A percentile compares a stretch with the other conserved stretches of the same genome.
These are phyloP conservation scores for Laticauda colubrina DNA, from an alignment of 2,113 vertebrate genomes.

Conservation along the genomic window DNA sequence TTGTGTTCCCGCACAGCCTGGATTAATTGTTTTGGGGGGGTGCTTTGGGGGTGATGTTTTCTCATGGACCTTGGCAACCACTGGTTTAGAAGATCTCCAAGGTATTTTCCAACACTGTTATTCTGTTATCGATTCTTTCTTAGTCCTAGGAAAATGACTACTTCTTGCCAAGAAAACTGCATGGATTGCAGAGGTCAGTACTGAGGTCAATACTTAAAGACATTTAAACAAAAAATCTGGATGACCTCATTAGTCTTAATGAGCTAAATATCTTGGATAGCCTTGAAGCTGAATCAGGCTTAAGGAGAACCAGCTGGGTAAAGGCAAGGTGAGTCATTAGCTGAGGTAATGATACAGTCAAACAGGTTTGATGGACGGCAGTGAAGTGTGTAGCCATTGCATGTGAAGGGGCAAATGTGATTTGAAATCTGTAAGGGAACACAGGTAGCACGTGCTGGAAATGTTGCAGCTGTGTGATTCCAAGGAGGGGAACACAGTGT, in stretches of 20 bases:
- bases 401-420: neutral
- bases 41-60: too few relatives aligned
- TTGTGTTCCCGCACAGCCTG: too few relatives aligned
- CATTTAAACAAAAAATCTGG: neutral
- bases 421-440: neutral
- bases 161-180: neutral
- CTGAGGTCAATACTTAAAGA: neutral
- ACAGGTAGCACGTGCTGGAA: neutral
- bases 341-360: neutral
- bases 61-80: too few relatives aligned
- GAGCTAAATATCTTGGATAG: neutral
- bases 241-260: neutral
- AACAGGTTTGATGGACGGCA: neutral
- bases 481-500: neutral
- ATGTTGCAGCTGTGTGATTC: neutral
- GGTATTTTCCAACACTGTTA: neutral
- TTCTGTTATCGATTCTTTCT: neutral
- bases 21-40: too few relatives aligned
- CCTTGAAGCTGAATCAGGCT: neutral
- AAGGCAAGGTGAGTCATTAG: neutral
- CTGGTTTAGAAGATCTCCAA: neutral
- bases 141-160: neutral
- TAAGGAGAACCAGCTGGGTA: neutral
- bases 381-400: neutral
- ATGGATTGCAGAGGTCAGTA: neutral